Percentiles rank a stretch among this genome's conserved stretches.
Evolutionary conservation across 2,113 vertebrate genomes (phyloP).

Genomic region (Limanda limanda): DNA sequence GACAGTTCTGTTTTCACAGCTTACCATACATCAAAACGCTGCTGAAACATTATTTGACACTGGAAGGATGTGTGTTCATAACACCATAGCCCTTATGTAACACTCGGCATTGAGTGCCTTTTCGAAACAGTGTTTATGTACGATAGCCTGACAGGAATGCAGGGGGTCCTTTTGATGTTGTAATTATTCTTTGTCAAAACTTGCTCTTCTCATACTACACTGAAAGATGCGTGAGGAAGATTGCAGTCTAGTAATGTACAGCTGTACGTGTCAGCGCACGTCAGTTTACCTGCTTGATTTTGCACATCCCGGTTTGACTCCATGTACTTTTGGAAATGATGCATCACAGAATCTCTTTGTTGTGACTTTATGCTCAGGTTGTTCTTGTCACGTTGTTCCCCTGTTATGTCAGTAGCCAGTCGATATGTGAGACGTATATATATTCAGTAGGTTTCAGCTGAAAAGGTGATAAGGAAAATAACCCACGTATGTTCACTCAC

Average conservation of each 20-base stretch:
- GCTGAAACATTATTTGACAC: background rate
- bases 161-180: background rate
- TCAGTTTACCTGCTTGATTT: background rate
- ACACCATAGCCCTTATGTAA: background rate
- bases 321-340: background rate
- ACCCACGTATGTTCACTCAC: no score
- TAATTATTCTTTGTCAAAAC: slow-evolving; percentile 26
- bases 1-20: background rate
- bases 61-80: background rate
- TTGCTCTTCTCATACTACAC: slow-evolving; percentile 1
- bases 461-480: no score
- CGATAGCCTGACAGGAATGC: slow-evolving; percentile 24
- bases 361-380: no score
- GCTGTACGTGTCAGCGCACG: background rate
- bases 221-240: background rate
- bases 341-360: no score
- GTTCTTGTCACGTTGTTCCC: no score
- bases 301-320: background rate
- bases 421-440: no score
- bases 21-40: background rate
- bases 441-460: no score
- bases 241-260: background rate
- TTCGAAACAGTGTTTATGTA: background rate
- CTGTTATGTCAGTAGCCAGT: no score
- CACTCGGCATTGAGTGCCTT: background rate